phyloP scores from a whole-genome alignment of 2,113 vertebrate genomes.

The Neomonachus schauinslandi region DNA sequence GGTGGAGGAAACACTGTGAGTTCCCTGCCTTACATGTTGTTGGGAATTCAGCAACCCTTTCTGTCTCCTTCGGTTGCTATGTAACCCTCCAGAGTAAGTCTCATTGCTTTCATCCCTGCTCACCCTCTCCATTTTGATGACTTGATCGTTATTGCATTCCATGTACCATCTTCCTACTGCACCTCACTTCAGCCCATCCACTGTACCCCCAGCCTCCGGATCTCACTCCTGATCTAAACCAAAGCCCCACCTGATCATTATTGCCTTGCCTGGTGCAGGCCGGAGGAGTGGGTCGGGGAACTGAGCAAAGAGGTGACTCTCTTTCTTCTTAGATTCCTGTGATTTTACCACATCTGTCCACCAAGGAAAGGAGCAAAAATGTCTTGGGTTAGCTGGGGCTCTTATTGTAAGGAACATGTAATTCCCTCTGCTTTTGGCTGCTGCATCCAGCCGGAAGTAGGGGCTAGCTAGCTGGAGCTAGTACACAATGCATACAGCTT shows the following conservation, averaged over 20 bases:
- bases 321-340: neutral
- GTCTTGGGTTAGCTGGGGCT: neutral
- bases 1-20: neutral
- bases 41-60: neutral
- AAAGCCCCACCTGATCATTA: conserved; percentile 43
- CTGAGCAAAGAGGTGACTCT: neutral
- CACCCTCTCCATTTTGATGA: neutral
- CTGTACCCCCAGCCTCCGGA: neutral
- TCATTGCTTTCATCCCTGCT: neutral
- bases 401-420: too few species aligned
- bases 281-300: neutral
- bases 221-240: conserved; percentile 65
- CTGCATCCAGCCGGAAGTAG: conserved; percentile 56
- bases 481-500: conserved; percentile 44
- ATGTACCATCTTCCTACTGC: conserved; percentile 11
- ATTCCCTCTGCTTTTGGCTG: conserved; percentile 46
- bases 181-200: neutral
- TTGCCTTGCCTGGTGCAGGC: neutral
- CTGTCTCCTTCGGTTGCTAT: neutral
- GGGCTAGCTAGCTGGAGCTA: conserved; percentile 59
- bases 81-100: neutral
- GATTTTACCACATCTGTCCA: accelerated
- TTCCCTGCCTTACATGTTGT: neutral
- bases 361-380: neutral
- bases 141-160: neutral